Percentiles rank a stretch among this genome's conserved stretches.
These are phyloP conservation scores for Therioaphis trifolii DNA, from an alignment of 2,888 invertebrate species.

Conservation along the genomic window DNA sequence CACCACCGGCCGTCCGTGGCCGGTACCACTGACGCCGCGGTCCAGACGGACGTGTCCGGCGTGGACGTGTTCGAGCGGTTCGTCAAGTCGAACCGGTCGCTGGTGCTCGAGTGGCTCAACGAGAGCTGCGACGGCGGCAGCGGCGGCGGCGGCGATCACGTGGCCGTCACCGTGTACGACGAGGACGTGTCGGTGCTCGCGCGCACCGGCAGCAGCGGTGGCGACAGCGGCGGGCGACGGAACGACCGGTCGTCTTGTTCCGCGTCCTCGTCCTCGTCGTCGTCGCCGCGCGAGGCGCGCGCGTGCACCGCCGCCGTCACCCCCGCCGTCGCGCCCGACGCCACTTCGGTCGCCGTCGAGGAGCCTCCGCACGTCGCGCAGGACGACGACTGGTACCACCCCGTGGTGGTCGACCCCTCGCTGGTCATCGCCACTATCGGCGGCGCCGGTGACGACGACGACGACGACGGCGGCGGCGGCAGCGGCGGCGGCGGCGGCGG, in stretches of 20 bases:
- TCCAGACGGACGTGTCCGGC: constrained; percentile 50
- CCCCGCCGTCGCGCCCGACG: not conserved
- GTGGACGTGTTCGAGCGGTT: constrained; percentile 60
- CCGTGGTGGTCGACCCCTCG: not conserved
- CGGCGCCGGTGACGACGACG: not conserved
- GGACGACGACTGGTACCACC: not conserved
- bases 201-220: not conserved
- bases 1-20: constrained; percentile 24
- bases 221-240: not conserved
- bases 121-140: constrained; percentile 3
- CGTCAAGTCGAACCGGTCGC: constrained; percentile 56
- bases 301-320: not conserved
- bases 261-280: constrained; percentile 13
- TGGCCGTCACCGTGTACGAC: constrained; percentile 58
- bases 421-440: too few species aligned
- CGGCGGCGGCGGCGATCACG: constrained; percentile 36
- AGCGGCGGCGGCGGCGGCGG: too few species aligned
- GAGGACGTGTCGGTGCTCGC: not conserved
- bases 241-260: constrained; percentile 6
- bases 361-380: not conserved
- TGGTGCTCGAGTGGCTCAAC: constrained; percentile 60
- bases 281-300: not conserved
- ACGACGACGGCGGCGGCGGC: not conserved
- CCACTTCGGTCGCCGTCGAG: not conserved
- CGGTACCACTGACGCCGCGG: constrained; percentile 49